Evolutionary conservation across 2,797 vertebrate genomes (phyloP).

Genomic region (Poecilia velifera): DNA sequence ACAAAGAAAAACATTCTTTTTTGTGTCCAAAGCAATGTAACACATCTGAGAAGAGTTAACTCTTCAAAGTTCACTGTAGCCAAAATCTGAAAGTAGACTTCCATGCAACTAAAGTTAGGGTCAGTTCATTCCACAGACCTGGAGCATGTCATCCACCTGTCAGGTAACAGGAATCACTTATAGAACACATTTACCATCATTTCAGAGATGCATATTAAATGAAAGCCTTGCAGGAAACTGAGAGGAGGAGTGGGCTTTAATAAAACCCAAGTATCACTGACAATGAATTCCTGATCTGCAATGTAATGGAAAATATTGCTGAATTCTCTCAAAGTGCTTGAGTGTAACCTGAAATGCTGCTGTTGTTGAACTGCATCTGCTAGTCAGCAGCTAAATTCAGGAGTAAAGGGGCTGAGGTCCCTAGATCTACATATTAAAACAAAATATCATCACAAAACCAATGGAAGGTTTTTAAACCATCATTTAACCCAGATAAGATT

Average conservation of each 20-base stretch:
- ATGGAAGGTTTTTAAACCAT: slow-evolving; percentile 83
- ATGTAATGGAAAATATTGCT: slow-evolving; percentile 67
- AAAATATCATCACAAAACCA: slow-evolving; percentile 73
- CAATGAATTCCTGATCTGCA: slow-evolving; percentile 71
- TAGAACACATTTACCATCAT: slow-evolving; percentile 67
- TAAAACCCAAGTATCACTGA: slow-evolving; percentile 68
- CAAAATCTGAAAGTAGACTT: slow-evolving; percentile 47
- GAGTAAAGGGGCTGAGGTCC: slow-evolving; percentile 56
- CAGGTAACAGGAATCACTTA: slow-evolving; percentile 70
- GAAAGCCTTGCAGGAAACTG: slow-evolving; percentile 61
- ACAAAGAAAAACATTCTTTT: slow-evolving; percentile 61
- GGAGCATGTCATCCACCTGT: slow-evolving; percentile 68
- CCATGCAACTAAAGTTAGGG: slow-evolving; percentile 43
- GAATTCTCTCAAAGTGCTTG: slow-evolving; percentile 46
- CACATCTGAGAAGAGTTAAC: slow-evolving; percentile 76
- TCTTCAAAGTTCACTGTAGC: slow-evolving; percentile 47
- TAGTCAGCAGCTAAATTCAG: slow-evolving; percentile 24
- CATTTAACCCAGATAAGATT: slow-evolving; percentile 78
- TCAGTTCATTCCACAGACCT: slow-evolving; percentile 60
- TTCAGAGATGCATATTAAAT: slow-evolving; percentile 74
- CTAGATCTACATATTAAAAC: slow-evolving; percentile 64
- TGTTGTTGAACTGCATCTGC: slow-evolving; percentile 29
- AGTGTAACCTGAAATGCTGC: slow-evolving; percentile 40
- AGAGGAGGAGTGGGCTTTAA: slow-evolving; percentile 50
- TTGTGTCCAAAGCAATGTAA: slow-evolving; percentile 44